phyloP scores from a whole-genome alignment of 2,888 invertebrate genomes.

The Halictus quadricinctus region DNA sequence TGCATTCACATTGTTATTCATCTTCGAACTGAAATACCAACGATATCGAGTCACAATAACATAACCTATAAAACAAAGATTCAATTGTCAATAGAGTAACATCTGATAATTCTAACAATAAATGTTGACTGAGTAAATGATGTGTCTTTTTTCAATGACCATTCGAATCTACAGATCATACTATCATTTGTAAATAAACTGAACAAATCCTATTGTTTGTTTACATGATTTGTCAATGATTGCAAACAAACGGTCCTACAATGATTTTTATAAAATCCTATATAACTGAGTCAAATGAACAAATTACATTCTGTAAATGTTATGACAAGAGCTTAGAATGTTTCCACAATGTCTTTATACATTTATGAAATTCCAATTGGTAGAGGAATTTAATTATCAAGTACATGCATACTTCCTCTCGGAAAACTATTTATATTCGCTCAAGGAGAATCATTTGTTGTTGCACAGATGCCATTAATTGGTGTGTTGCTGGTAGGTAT shows the following conservation, averaged over 20 bases:
- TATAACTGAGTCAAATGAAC: neutral
- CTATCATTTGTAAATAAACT: neutral
- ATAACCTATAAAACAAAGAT: conserved; percentile 20
- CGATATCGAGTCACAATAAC: neutral
- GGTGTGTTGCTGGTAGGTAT: conserved; percentile 19
- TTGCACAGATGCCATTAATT: conserved; percentile 32
- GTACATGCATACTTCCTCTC: neutral
- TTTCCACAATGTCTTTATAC: neutral
- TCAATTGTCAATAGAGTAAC: neutral
- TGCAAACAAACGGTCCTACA: neutral
- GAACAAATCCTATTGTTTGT: neutral
- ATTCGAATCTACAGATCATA: neutral
- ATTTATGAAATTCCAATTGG: neutral
- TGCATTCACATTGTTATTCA: neutral
- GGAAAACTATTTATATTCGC: conserved; percentile 4
- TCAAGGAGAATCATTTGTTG: conserved; percentile 2
- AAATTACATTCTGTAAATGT: neutral
- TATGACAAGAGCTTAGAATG: neutral
- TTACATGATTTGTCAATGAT: neutral
- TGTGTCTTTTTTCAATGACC: neutral
- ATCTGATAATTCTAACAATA: neutral
- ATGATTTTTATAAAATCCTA: neutral
- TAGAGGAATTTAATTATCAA: neutral
- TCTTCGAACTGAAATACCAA: neutral
- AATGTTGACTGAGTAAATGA: neutral